Percentiles rank a stretch among this genome's conserved stretches.
phyloP scores from a whole-genome alignment of 2,888 invertebrate species.

The Rhamnusium bicolor region DNA sequence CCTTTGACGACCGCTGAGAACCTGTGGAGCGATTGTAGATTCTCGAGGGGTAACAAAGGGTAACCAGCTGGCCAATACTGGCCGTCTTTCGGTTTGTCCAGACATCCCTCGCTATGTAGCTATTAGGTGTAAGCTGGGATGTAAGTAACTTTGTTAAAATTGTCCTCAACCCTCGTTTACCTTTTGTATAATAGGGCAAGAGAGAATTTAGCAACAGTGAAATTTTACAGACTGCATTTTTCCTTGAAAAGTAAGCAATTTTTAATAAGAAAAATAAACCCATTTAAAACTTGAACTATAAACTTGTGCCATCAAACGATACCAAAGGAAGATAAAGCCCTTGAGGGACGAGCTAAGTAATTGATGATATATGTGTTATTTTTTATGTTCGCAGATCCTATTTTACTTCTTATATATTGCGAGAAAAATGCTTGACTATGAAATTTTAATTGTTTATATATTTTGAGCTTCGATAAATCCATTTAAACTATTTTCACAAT shows the following conservation, averaged over 20 bases:
- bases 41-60: conserved; percentile 51
- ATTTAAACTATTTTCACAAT: too few relatives aligned
- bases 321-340: too few relatives aligned
- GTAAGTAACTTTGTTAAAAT: conserved; percentile 31
- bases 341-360: too few relatives aligned
- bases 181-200: conserved; percentile 3
- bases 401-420: too few relatives aligned
- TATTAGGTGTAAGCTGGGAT: conserved; percentile 28
- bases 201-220: not conserved
- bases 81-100: conserved; percentile 53
- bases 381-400: too few relatives aligned
- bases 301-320: too few relatives aligned
- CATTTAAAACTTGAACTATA: not conserved
- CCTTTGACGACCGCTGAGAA: conserved; percentile 60
- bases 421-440: too few relatives aligned
- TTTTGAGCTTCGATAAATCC: too few relatives aligned
- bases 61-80: conserved; percentile 36
- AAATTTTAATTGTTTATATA: too few relatives aligned
- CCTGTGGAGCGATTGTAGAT: conserved; percentile 65
- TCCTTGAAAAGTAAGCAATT: not conserved
- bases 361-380: too few relatives aligned
- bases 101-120: conserved; percentile 26
- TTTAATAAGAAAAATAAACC: not conserved
- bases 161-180: conserved; percentile 19
- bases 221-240: not conserved